Base-by-base conservation (phyloP, 2,888 invertebrate species). In the Periphyllus acericola region DNA sequence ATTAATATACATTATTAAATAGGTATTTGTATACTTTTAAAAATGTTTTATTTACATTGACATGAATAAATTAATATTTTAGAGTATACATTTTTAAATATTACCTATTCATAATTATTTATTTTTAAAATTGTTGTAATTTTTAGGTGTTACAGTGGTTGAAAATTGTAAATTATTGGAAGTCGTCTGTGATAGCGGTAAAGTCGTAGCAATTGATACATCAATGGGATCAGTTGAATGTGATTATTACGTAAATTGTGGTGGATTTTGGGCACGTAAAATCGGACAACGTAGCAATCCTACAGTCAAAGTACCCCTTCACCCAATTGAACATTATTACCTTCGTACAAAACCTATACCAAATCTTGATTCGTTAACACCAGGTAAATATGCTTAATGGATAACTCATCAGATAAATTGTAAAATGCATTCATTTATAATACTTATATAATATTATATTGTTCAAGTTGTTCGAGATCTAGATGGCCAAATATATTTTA, bases 261-360 rank as follows among this genome's bases (percentile, higher is more conserved):
- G 96, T 40, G 99, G 99, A 17, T 96, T 98, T 92, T 98, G 98
- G 98, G 97, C 98, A 0, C 93, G 98, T 90, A 95, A 95, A 91
- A 94, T 98, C 78, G 98, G 98, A 14, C 96, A 96, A 91, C 92
- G 96, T 89, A 96, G 97, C 40, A 94, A 95, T 89, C 98, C 98
- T 3, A 94, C 94, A 91, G 97, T 99, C 1, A 96, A 97, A 92
- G 92, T 92, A 89, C 98, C 98, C 0, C 92, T 98, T 19, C 95
- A 98, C 92, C 95, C 98, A 0, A 97, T 97, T 89, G 97, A 98
- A 91, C 98, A 98, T 92, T 97, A 98, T 92, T 98, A 97, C 92
- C 92, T 98, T 78, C 96, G 97, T 90, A 98, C 98, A 0, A 96
- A 97, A 92, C 94, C 95, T 8, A 95, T 96, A 74, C 93, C 94